phyloP scores from a whole-genome alignment of 2,797 vertebrate species.

The Parotocinclus haroldoi region DNA sequence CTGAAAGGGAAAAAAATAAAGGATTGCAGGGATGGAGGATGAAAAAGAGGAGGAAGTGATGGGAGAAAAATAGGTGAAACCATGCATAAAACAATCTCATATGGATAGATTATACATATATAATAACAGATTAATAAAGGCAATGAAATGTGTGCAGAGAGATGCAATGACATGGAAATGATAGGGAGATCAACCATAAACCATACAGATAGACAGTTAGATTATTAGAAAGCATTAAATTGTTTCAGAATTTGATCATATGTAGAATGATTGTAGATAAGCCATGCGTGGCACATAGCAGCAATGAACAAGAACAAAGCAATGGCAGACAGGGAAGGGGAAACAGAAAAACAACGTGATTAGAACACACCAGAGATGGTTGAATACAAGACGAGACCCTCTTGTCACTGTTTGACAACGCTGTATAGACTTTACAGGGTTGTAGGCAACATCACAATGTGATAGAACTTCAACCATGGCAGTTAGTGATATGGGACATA shows the following conservation, averaged over 20 bases:
- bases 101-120: conserved; percentile 36
- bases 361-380: conserved; percentile 56
- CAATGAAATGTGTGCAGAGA: conserved; percentile 10
- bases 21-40: conserved; percentile 46
- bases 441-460: conserved; percentile 38
- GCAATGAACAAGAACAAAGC: conserved; percentile 39
- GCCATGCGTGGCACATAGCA: conserved; percentile 32
- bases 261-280: conserved; percentile 27
- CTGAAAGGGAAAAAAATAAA: conserved; percentile 69
- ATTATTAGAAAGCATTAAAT: conserved; percentile 54
- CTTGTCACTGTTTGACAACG: conserved; percentile 36
- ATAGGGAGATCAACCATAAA: conserved; percentile 24
- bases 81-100: conserved; percentile 43
- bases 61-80: conserved; percentile 36
- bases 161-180: conserved; percentile 22
- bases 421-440: conserved; percentile 23
- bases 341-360: conserved; percentile 51
- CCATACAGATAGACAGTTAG: conserved; percentile 25
- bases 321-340: conserved; percentile 35
- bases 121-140: conserved; percentile 34
- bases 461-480: conserved; percentile 40
- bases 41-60: conserved; percentile 32
- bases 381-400: conserved; percentile 56
- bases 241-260: conserved; percentile 43
- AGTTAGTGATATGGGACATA: conserved; percentile 37